phyloP scores from a whole-genome alignment of 2,113 vertebrate species.

The Ceyx melanurus region DNA sequence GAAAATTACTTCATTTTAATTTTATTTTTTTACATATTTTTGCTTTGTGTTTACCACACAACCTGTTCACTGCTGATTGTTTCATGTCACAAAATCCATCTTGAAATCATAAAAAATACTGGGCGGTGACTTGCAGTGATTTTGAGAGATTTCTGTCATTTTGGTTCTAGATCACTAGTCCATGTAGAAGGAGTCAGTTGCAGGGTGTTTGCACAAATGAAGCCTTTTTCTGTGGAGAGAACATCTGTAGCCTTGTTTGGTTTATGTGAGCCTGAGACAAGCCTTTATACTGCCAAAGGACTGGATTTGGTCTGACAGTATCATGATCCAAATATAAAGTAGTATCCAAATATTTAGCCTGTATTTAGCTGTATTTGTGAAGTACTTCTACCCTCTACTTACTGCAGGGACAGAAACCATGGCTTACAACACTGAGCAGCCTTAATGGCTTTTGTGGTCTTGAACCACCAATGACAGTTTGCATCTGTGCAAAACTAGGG shows the following conservation, averaged over 20 bases:
- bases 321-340: neutral
- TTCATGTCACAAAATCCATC: neutral
- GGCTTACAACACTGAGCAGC: neutral
- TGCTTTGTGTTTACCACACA: neutral
- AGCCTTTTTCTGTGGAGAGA: neutral
- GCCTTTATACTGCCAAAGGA: neutral
- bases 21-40: neutral
- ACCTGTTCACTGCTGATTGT: neutral
- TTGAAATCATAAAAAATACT: neutral
- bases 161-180: neutral
- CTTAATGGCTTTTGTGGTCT: neutral
- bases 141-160: neutral
- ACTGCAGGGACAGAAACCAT: neutral
- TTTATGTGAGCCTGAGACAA: neutral
- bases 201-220: neutral
- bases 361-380: neutral
- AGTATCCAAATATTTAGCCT: neutral
- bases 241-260: neutral
- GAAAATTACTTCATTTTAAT: neutral
- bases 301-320: neutral
- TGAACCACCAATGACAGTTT: neutral
- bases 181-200: neutral
- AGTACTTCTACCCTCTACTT: neutral
- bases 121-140: neutral
- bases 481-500: neutral